Percentiles rank a stretch among this genome's conserved stretches.
Conservation (phyloP, 2,113 vertebrate genomes). For the Trachemys scripta region DNA sequence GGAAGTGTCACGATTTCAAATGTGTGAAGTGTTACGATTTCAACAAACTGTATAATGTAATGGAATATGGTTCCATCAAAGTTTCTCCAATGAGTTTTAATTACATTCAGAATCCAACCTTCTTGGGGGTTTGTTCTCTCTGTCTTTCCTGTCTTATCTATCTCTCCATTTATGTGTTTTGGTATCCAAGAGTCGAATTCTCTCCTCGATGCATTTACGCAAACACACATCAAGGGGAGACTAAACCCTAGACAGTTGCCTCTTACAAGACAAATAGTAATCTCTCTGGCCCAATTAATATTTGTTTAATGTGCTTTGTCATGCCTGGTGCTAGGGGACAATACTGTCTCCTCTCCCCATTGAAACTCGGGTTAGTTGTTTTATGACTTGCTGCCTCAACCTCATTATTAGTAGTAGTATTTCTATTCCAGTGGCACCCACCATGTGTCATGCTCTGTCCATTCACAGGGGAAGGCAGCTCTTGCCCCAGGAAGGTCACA, state of each 20-base stretch:
- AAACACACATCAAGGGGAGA: not conserved
- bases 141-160: not conserved
- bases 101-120: not conserved
- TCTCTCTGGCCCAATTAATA: not conserved
- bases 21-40: not conserved
- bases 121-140: not conserved
- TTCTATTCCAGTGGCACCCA: not conserved
- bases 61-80: not conserved
- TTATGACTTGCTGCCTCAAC: rapidly evolving
- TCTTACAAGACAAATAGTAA: not conserved
- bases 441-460: not conserved
- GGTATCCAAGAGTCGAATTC: not conserved
- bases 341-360: not conserved
- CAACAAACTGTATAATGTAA: not conserved
- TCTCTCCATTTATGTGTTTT: not conserved
- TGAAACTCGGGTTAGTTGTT: rapidly evolving
- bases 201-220: not conserved
- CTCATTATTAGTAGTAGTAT: not conserved
- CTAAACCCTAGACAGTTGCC: not conserved
- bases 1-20: not conserved
- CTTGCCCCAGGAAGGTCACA: not conserved
- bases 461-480: not conserved
- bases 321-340: not conserved
- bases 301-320: not conserved
- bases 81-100: not conserved